Percentiles rank a stretch among this genome's conserved stretches.
Conservation (phyloP, 1,140 invertebrate genomes). For the Luehdorfia chinensis region DNA sequence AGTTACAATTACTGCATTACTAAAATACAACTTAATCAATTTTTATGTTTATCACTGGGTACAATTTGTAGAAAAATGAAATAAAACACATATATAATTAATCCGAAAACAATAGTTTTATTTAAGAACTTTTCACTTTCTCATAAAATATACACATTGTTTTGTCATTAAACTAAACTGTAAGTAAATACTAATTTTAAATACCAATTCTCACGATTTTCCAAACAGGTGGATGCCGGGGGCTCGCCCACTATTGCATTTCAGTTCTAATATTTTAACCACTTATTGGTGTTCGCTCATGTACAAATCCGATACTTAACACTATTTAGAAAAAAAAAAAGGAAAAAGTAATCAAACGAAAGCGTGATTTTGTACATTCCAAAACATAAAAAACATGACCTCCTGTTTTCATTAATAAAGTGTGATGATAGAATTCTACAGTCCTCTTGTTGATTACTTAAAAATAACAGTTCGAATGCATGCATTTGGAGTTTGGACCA, state of each 20-base stretch:
- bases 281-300: slow-evolving; percentile 50
- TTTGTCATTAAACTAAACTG: slow-evolving; percentile 77
- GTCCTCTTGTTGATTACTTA: slow-evolving; percentile 67
- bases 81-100: slow-evolving; percentile 69
- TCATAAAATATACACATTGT: slow-evolving; percentile 77
- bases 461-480: slow-evolving; percentile 57
- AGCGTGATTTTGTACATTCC: slow-evolving; percentile 75
- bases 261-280: slow-evolving; percentile 42
- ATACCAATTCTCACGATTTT: slow-evolving; percentile 70
- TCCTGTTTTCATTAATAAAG: slow-evolving; percentile 53
- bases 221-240: slow-evolving; percentile 39
- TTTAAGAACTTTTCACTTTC: slow-evolving; percentile 76
- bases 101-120: slow-evolving; percentile 77
- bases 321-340: slow-evolving; percentile 71
- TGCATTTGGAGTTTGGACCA: slow-evolving; percentile 20
- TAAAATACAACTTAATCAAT: too few species aligned
- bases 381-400: slow-evolving; percentile 59
- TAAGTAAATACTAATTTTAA: slow-evolving; percentile 77
- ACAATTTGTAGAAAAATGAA: too few species aligned
- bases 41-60: too few species aligned
- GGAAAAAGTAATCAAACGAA: slow-evolving; percentile 64
- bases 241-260: slow-evolving; percentile 46
- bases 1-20: too few species aligned
- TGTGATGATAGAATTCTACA: slow-evolving; percentile 74
- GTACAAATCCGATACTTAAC: slow-evolving; percentile 69